phyloP scores from a whole-genome alignment of 2,797 vertebrate genomes.

The Phrynocephalus forsythii region DNA sequence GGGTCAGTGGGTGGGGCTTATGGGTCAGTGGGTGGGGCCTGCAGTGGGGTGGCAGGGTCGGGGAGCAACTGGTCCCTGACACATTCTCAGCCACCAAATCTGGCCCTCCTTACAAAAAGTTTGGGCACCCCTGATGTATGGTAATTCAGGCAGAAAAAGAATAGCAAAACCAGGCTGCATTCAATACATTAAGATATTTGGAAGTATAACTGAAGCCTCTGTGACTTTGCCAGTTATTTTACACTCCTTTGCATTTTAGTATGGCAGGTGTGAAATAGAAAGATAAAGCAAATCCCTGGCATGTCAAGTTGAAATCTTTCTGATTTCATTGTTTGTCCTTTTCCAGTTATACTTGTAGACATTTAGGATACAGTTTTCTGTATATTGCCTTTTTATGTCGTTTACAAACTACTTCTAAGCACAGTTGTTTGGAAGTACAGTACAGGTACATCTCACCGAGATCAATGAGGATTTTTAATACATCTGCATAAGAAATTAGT shows the following conservation, averaged over 20 bases:
- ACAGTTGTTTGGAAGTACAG: neutral
- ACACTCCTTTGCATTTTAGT: neutral
- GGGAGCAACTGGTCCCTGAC: no score
- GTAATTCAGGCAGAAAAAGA: neutral
- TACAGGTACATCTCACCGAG: neutral
- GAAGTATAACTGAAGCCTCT: neutral
- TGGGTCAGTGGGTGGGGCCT: no score
- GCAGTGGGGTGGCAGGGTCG: no score
- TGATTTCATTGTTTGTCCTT: neutral
- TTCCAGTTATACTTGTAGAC: neutral
- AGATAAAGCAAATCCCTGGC: neutral
- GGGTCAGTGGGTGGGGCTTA: no score
- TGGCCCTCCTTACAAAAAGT: no score
- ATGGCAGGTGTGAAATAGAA: neutral
- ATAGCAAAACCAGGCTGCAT: neutral
- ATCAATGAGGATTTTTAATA: constrained; percentile 13
- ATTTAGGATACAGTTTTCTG: neutral
- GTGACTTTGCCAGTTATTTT: neutral
- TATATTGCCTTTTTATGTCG: neutral
- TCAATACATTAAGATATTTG: neutral
- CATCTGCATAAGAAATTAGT: neutral
- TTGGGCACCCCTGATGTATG: neutral
- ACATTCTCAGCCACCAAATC: no score
- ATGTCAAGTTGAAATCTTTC: neutral
- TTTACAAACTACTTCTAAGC: neutral